Conservation (phyloP, 2,888 invertebrate genomes). For the Drosophila leonis region DNA sequence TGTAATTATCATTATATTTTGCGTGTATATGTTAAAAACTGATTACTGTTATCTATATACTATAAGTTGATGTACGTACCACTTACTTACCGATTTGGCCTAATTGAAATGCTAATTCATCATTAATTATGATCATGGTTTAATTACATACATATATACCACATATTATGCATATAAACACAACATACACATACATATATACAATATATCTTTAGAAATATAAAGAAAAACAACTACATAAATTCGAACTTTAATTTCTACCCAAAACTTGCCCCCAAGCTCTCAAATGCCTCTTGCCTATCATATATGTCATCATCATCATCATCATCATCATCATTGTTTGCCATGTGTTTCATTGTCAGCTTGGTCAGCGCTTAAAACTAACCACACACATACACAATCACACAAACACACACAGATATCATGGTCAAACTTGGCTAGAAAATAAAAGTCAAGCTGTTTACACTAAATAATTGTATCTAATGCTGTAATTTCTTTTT, state of each 20-base stretch:
- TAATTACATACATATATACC: constrained; percentile 25
- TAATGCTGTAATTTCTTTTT: constrained; percentile 83
- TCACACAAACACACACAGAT: constrained; percentile 21
- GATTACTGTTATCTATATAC: constrained; percentile 52
- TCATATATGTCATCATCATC: constrained; percentile 10
- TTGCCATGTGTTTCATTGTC: constrained; percentile 20
- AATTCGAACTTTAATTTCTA: constrained; percentile 38
- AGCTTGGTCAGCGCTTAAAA: constrained; percentile 50
- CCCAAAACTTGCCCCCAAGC: constrained; percentile 32
- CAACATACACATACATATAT: constrained; percentile 15
- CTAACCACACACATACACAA: constrained; percentile 34
- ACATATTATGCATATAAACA: constrained; percentile 13
- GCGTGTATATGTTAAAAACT: constrained; percentile 45
- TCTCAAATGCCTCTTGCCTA: constrained; percentile 42
- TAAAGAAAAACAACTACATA: constrained; percentile 40
- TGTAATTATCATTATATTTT: constrained; percentile 37
- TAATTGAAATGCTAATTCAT: constrained; percentile 56
- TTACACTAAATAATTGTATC: constrained; percentile 76
- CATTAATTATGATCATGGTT: constrained; percentile 44
- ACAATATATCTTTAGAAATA: constrained; percentile 47
- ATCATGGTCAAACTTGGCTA: constrained; percentile 43
- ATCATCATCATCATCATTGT: constrained; percentile 16
- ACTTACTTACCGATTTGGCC: constrained; percentile 48
- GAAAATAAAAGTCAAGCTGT: constrained; percentile 30
- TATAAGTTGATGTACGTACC: constrained; percentile 53